Evolutionary conservation across 23 tunicate species (phyloP).

Genomic region (Styela clava): DNA sequence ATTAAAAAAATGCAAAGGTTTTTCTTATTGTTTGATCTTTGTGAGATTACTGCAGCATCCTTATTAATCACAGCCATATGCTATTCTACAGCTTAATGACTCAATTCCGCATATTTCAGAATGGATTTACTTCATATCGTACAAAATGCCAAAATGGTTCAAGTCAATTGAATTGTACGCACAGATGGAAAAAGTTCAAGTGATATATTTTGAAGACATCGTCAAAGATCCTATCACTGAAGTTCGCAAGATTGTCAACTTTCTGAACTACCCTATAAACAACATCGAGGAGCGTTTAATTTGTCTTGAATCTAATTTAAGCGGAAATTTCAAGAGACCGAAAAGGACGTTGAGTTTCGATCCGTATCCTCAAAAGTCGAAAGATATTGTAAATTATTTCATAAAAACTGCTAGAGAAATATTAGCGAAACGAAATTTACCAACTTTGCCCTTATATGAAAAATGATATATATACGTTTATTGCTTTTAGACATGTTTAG

Average conservation of each 20-base stretch:
- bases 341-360: constrained; percentile 10
- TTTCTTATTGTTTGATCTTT: too few species aligned
- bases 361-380: constrained; percentile 12
- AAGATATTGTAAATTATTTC: neutral
- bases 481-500: too few species aligned
- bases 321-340: constrained; percentile 24
- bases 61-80: too few species aligned
- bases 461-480: too few species aligned
- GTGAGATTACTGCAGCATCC: too few species aligned
- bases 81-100: too few species aligned
- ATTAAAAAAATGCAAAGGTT: too few species aligned
- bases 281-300: constrained; percentile 20
- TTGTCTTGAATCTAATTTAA: constrained; percentile 6
- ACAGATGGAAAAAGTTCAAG: neutral
- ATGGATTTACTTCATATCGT: constrained; percentile 34
- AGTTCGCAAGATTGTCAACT: constrained; percentile 20
- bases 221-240: constrained; percentile 16
- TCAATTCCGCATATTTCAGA: constrained; percentile 36
- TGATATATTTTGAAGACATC: constrained; percentile 40
- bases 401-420: constrained; percentile 11
- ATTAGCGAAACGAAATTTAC: neutral
- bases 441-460: constrained; percentile 19
- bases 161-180: neutral
- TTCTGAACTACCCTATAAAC: constrained; percentile 15
- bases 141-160: constrained; percentile 33